These are phyloP conservation scores for Drosophila bipectinata DNA, from an alignment of 1,140 invertebrate genomes.

Conservation along the genomic window DNA sequence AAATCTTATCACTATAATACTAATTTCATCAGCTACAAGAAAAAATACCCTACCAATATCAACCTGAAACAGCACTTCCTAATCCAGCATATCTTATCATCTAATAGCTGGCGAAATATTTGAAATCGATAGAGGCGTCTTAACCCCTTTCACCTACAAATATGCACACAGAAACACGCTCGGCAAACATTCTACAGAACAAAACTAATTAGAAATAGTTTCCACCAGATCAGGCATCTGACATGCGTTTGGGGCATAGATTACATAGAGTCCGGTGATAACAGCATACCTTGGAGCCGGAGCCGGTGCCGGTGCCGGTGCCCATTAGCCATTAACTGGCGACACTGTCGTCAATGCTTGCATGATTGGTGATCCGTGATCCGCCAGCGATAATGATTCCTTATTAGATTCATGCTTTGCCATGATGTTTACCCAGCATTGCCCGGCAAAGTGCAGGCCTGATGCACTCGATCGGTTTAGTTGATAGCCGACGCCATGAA, in stretches of 20 bases:
- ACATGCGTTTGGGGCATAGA: slow-evolving; percentile 38
- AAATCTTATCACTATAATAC: not conserved
- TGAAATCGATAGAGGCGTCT: slow-evolving; percentile 22
- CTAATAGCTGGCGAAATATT: slow-evolving; percentile 12
- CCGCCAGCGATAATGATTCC: slow-evolving; percentile 11
- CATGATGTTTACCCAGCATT: slow-evolving; percentile 44
- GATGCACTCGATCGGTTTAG: slow-evolving; percentile 8
- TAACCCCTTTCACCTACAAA: slow-evolving; percentile 49
- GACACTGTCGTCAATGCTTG: slow-evolving; percentile 50
- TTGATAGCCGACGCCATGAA: slow-evolving; percentile 31
- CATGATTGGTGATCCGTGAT: slow-evolving; percentile 20
- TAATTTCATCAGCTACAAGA: not conserved
- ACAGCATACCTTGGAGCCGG: slow-evolving; percentile 29
- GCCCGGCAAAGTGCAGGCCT: slow-evolving; percentile 26
- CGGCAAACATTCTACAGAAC: slow-evolving; percentile 31
- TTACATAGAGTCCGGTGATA: slow-evolving; percentile 32
- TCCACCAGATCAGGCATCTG: slow-evolving; percentile 25
- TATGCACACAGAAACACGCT: slow-evolving; percentile 36
- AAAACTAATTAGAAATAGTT: slow-evolving; percentile 37
- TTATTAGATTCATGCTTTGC: slow-evolving; percentile 36
- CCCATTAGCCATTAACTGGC: slow-evolving; percentile 31
- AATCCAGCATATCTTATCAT: slow-evolving; percentile 30
- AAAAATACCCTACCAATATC: not conserved
- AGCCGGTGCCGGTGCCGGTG: not conserved
- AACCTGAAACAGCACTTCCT: not conserved